phyloP scores from a whole-genome alignment of 2,888 invertebrate genomes.

The Calliphora vomitoria region DNA sequence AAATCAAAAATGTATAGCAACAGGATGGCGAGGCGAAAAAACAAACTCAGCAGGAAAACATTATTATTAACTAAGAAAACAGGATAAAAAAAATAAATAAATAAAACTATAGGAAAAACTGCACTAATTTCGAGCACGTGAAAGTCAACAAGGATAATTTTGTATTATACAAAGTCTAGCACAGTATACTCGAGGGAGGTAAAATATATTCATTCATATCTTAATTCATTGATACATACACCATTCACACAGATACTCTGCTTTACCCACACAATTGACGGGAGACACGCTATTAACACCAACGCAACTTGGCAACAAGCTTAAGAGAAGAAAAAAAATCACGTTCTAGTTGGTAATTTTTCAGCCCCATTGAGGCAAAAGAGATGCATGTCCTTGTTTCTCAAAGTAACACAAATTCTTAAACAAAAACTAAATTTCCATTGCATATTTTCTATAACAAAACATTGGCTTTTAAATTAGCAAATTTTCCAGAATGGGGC shows the following conservation, averaged over 20 bases:
- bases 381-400: no score
- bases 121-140: conserved; percentile 66
- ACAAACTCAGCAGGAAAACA: conserved; percentile 35
- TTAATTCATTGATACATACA: background rate
- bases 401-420: no score
- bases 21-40: background rate
- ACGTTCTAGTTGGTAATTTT: background rate
- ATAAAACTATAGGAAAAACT: background rate
- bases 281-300: background rate
- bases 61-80: conserved; percentile 1
- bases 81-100: background rate
- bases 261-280: background rate
- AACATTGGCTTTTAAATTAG: background rate
- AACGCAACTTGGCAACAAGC: background rate
- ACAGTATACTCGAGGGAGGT: background rate
- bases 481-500: background rate
- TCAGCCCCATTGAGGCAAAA: background rate
- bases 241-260: background rate
- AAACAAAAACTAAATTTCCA: no score
- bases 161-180: background rate
- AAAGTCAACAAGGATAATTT: conserved; percentile 57
- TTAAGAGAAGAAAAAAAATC: background rate
- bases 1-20: background rate
- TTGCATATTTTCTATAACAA: no score
- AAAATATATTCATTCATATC: background rate